Conservation (phyloP, 2,113 vertebrate genomes). For the Elgaria multicarinata region DNA sequence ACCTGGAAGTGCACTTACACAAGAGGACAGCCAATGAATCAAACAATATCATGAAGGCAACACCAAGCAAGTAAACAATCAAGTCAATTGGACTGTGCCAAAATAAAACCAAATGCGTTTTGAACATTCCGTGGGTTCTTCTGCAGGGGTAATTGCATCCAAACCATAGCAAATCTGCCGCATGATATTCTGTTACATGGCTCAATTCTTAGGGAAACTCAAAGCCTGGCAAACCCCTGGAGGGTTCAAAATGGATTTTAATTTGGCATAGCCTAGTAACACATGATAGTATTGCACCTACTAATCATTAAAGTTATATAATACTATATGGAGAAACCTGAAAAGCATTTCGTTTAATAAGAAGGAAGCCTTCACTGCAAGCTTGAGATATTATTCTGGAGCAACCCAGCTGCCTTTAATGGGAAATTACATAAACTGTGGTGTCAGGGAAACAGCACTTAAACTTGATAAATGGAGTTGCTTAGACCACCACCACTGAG, state of each 20-base stretch:
- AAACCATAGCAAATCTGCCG: background rate
- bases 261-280: background rate
- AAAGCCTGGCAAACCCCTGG: background rate
- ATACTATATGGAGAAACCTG: background rate
- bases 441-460: background rate
- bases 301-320: background rate
- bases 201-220: background rate
- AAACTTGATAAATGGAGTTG: slow-evolving; percentile 18
- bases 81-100: background rate
- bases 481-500: slow-evolving; percentile 27
- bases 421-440: background rate
- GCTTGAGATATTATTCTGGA: background rate
- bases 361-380: background rate
- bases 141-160: background rate
- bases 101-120: background rate
- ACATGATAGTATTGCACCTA: background rate
- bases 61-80: background rate
- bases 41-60: background rate
- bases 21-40: background rate
- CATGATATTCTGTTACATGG: background rate
- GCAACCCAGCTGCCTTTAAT: background rate
- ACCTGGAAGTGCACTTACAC: background rate
- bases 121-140: background rate
- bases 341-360: slow-evolving; percentile 17
- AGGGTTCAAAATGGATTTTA: background rate